phyloP scores from a whole-genome alignment of 2,888 invertebrate species.

The Eristalinus sepulchralis region DNA sequence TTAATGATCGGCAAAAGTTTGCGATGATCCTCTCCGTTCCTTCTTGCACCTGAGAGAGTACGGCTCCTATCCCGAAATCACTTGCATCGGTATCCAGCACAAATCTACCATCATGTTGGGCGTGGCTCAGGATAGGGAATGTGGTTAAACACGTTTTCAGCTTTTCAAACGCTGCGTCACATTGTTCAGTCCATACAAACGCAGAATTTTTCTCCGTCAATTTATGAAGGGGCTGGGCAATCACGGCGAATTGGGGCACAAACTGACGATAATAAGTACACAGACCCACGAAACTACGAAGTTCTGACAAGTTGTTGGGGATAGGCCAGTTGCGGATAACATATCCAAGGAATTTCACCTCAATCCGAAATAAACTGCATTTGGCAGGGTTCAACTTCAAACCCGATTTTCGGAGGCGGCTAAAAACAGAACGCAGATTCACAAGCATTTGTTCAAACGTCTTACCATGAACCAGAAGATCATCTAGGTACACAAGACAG shows the following conservation, averaged over 20 bases:
- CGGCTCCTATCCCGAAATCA: constrained; percentile 20
- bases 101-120: too few species aligned
- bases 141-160: background rate
- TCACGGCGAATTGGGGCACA: background rate
- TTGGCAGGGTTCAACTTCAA: background rate
- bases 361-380: background rate
- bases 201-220: constrained; percentile 9
- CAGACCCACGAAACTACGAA: background rate
- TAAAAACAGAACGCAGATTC: constrained; percentile 26
- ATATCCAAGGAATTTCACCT: constrained; percentile 29
- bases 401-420: background rate
- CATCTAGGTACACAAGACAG: background rate
- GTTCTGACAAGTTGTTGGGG: background rate
- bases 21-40: constrained; percentile 55
- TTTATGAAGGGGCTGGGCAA: constrained; percentile 13
- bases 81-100: constrained; percentile 27
- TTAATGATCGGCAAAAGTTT: constrained; percentile 1
- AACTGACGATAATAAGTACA: constrained; percentile 5
- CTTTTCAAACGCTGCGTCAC: background rate
- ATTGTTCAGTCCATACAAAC: background rate
- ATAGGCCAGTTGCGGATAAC: background rate
- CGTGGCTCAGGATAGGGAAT: too few species aligned
- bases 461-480: constrained; percentile 14
- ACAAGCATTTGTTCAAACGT: too few species aligned
- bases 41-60: constrained; percentile 24